Evolutionary conservation across 2,797 vertebrate genomes (phyloP).

Genomic region (Amblyraja radiata): DNA sequence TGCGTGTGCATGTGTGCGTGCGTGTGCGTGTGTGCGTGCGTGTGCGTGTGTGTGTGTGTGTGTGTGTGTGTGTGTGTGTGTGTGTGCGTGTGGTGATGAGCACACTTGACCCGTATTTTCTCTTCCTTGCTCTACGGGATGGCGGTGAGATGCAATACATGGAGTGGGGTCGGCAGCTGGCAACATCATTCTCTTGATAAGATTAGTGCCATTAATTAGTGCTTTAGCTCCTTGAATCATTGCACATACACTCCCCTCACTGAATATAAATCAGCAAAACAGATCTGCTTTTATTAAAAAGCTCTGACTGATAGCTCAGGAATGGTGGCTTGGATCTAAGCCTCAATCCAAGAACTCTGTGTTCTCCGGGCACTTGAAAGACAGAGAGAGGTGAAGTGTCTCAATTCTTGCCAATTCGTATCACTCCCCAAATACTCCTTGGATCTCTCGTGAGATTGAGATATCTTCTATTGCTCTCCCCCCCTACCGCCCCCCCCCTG

Average conservation of each 20-base stretch:
- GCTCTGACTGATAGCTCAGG: conserved; percentile 7
- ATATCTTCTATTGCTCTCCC: not conserved
- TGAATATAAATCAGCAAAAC: not conserved
- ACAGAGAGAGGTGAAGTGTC: not conserved
- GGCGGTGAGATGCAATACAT: not conserved
- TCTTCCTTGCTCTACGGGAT: not conserved
- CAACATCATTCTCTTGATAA: not conserved
- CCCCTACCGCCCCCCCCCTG: no score
- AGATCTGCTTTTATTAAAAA: conserved; percentile 4
- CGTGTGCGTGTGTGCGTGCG: not conserved
- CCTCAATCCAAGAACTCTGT: not conserved
- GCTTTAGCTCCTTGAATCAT: not conserved
- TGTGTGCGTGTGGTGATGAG: not conserved
- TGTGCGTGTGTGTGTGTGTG: not conserved
- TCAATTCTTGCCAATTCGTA: not conserved
- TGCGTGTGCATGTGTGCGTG: not conserved
- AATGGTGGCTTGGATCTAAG: not conserved
- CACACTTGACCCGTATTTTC: not conserved
- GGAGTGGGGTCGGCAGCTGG: not conserved
- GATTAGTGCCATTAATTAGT: conserved; percentile 2
- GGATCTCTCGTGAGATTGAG: not conserved
- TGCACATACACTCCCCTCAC: not conserved
- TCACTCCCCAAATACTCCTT: not conserved
- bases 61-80: not conserved
- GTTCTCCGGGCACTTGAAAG: not conserved